These are phyloP conservation scores for Macrosteles quadrilineatus DNA, from an alignment of 1,140 invertebrate species.

Conservation along the genomic window DNA sequence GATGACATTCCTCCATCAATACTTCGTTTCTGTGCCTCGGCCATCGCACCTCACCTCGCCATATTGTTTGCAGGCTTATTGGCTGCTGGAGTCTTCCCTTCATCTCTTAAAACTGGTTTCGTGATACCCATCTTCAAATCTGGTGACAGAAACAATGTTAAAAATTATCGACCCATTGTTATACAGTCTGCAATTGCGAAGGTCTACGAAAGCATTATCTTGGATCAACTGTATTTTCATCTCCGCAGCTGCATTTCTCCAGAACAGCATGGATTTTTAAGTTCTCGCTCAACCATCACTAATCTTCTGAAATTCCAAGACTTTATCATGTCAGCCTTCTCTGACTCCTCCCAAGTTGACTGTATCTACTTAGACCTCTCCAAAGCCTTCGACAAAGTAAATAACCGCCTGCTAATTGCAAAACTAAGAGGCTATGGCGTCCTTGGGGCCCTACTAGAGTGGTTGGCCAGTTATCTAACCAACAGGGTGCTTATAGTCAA, in stretches of 20 bases:
- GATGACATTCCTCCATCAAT: slow-evolving; percentile 1
- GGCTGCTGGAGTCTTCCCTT: not conserved
- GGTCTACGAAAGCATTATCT: too few relatives aligned
- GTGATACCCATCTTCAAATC: too few relatives aligned
- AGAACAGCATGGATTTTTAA: slow-evolving; percentile 35
- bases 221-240: slow-evolving; percentile 19
- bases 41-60: not conserved
- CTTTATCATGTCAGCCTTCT: slow-evolving; percentile 23
- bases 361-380: slow-evolving; percentile 18
- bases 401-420: slow-evolving; percentile 26
- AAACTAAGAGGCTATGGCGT: slow-evolving; percentile 32
- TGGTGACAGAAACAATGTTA: too few relatives aligned
- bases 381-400: slow-evolving; percentile 36
- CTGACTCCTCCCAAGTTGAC: too few relatives aligned
- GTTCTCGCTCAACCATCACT: slow-evolving; percentile 27
- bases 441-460: slow-evolving; percentile 35
- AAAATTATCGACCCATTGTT: too few relatives aligned
- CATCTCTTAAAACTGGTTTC: not conserved
- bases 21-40: slow-evolving; percentile 7
- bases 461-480: slow-evolving; percentile 43
- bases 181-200: too few relatives aligned
- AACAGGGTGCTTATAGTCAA: slow-evolving; percentile 41
- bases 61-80: not conserved
- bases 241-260: too few relatives aligned
- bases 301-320: slow-evolving; percentile 29